Conservation (phyloP, 2,797 vertebrate genomes). For the Gadopsis marmoratus region DNA sequence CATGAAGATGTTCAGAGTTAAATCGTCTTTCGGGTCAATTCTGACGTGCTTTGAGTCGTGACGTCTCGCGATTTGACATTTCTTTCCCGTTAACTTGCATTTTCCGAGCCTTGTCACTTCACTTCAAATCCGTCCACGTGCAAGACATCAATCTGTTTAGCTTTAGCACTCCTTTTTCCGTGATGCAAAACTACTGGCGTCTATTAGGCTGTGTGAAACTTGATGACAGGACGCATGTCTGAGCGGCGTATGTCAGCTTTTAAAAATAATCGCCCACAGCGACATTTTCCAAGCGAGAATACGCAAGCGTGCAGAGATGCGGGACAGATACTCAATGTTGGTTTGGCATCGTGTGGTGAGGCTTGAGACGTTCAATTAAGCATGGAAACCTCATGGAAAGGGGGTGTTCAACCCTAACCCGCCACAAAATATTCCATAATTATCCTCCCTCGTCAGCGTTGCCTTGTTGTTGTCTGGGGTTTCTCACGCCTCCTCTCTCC, state of each 20-base stretch:
- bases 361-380: constrained; percentile 5
- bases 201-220: constrained; percentile 8
- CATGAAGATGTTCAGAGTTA: too few relatives aligned
- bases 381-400: constrained; percentile 15
- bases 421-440: constrained; percentile 5
- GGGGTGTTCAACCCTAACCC: not conserved
- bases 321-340: not conserved
- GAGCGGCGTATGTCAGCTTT: constrained; percentile 16
- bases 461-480: not conserved
- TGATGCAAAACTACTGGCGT: not conserved
- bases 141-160: not conserved
- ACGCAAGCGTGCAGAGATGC: not conserved
- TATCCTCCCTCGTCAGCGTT: not conserved
- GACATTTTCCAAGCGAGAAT: constrained; percentile 29
- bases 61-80: too few relatives aligned
- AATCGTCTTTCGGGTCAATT: not conserved
- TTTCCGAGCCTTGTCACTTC: not conserved
- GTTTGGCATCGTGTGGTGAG: constrained; percentile 28
- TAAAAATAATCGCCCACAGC: constrained; percentile 11
- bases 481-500: constrained; percentile 7
- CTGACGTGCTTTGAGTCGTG: not conserved
- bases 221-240: constrained; percentile 5
- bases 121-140: not conserved
- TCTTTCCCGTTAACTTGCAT: not conserved
- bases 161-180: not conserved